Percentiles rank a stretch among this genome's conserved stretches.
Conservation (phyloP, 2,113 vertebrate species). For the Menura novaehollandiae region DNA sequence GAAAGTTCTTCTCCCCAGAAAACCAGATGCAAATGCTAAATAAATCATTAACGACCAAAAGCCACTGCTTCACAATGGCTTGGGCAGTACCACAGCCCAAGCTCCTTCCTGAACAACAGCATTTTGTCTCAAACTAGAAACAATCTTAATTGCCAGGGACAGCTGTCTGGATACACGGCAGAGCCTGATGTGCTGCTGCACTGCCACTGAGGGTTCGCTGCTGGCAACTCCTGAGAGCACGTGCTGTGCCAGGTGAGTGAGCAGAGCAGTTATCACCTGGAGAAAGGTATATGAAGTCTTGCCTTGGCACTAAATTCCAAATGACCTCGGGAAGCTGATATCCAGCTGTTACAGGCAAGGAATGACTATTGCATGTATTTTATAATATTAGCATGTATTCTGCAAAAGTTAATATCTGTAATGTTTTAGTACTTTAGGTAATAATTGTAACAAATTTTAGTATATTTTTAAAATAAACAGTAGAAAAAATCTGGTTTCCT, state of each 20-base stretch:
- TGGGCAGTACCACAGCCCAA: too few species aligned
- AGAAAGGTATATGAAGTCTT: background rate
- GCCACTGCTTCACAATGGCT: background rate
- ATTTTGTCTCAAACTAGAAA: background rate
- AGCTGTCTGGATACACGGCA: background rate
- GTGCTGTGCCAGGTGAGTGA: background rate
- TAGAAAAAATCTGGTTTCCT: background rate
- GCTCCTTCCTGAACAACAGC: background rate
- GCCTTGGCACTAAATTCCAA: background rate
- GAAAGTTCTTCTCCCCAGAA: background rate
- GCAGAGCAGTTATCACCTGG: background rate
- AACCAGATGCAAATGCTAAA: background rate
- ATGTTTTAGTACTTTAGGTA: background rate
- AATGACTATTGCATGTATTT: background rate
- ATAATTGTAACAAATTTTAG: background rate
- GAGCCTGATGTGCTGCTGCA: background rate
- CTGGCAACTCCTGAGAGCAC: background rate
- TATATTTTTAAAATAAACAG: background rate
- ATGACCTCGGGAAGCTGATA: background rate
- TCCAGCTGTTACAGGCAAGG: background rate
- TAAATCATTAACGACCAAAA: background rate
- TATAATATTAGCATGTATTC: background rate
- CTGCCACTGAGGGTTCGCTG: background rate
- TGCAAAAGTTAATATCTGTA: background rate
- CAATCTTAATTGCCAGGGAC: background rate